Evolutionary conservation across 2,113 vertebrate genomes (phyloP).

Genomic region (Synodontis membranacea): DNA sequence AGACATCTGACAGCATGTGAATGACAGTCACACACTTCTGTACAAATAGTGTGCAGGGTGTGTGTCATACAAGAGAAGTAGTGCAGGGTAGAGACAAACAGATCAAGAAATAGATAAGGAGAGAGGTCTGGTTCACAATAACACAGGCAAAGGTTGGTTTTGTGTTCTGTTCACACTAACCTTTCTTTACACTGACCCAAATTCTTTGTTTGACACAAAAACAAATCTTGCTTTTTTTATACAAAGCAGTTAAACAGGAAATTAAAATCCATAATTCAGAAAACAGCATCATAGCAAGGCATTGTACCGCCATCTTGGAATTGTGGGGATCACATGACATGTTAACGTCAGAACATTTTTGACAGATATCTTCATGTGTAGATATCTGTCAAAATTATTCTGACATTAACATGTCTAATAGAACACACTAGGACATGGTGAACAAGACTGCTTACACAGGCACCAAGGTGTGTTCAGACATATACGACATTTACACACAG

Average conservation of each 20-base stretch:
- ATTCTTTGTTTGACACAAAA: neutral
- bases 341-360: too few species aligned
- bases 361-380: too few species aligned
- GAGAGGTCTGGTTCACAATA: neutral
- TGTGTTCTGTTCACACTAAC: neutral
- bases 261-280: neutral
- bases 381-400: neutral
- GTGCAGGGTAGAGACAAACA: neutral
- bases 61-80: too few species aligned
- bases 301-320: neutral
- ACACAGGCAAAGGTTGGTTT: neutral
- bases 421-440: neutral
- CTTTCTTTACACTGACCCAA: neutral
- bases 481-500: conserved; percentile 24
- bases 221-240: neutral
- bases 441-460: neutral
- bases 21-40: conserved; percentile 45
- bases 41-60: neutral
- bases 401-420: neutral
- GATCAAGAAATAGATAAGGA: neutral
- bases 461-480: neutral
- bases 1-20: conserved; percentile 59
- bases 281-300: neutral
- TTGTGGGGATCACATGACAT: neutral
- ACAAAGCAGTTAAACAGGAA: neutral